A percentile compares a stretch with the other conserved stretches of the same genome.
These are phyloP conservation scores for Catharus fuscescens DNA, from an alignment of 2,113 vertebrate genomes.

Conservation along the genomic window DNA sequence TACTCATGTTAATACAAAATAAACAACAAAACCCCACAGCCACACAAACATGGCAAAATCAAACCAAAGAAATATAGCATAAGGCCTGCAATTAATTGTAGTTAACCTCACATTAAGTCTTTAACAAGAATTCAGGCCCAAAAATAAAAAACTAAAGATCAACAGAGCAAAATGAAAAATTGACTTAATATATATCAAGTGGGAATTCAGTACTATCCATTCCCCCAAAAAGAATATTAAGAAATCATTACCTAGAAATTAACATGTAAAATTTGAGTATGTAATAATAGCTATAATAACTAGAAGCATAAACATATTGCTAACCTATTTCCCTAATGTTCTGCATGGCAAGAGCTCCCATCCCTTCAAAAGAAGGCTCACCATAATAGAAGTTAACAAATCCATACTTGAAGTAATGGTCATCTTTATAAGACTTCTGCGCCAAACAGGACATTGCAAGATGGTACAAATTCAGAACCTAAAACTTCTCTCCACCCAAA, in stretches of 20 bases:
- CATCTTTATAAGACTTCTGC: neutral
- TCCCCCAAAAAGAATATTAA: neutral
- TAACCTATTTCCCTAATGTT: neutral
- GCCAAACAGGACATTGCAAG: neutral
- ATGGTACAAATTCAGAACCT: neutral
- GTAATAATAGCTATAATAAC: neutral
- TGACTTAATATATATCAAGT: neutral
- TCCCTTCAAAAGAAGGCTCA: neutral
- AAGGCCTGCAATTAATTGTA: neutral
- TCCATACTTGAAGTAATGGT: neutral
- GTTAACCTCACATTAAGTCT: neutral
- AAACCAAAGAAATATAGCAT: neutral
- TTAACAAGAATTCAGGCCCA: neutral
- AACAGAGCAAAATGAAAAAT: neutral
- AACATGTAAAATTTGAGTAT: neutral
- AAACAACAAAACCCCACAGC: neutral
- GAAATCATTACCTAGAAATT: neutral
- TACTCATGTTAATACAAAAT: neutral
- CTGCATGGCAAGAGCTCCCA: neutral
- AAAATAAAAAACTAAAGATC: neutral
- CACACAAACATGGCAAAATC: neutral
- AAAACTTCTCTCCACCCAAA: neutral
- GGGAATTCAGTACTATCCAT: neutral
- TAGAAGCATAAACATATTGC: neutral
- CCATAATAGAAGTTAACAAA: neutral